phyloP scores from a whole-genome alignment of 2,888 invertebrate species.

The Drosophila macrospina region DNA sequence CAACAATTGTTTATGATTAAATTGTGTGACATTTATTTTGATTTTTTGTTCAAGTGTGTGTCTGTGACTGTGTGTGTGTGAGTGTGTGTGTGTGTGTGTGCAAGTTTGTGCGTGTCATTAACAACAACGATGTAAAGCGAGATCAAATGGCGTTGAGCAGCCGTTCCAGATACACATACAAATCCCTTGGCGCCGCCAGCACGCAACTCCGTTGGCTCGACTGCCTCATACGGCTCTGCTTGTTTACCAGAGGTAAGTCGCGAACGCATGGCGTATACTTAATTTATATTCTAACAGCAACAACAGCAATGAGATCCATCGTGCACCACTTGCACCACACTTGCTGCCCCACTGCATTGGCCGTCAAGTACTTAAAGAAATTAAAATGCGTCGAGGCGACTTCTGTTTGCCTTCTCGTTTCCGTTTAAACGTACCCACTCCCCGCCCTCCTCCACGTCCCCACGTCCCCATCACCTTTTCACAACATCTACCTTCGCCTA shows the following conservation, averaged over 20 bases:
- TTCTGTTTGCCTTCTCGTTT: conserved; percentile 21
- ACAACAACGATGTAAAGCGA: conserved; percentile 53
- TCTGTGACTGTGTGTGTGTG: conserved; percentile 7
- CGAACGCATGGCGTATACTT: conserved; percentile 49
- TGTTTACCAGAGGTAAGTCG: conserved; percentile 63
- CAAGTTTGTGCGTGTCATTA: conserved; percentile 1
- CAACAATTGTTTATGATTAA: conserved; percentile 22
- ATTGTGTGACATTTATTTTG: conserved; percentile 30
- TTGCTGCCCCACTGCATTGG: not conserved
- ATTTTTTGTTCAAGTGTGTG: conserved; percentile 33
- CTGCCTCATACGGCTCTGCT: conserved; percentile 60
- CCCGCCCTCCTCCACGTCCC: too few species aligned
- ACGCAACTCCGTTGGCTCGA: conserved; percentile 61
- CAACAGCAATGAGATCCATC: too few species aligned
- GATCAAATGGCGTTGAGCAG: conserved; percentile 60
- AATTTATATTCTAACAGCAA: too few species aligned
- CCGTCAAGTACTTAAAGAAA: conserved; percentile 60
- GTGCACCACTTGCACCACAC: too few species aligned
- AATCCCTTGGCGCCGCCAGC: conserved; percentile 55
- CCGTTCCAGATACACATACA: conserved; percentile 36
- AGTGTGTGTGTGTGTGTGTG: conserved; percentile 11
- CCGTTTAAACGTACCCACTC: not conserved
- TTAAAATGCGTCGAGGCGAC: conserved; percentile 48
- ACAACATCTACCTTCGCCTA: too few species aligned
- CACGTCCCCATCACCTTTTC: too few species aligned